Percentiles rank a stretch among this genome's conserved stretches.
phyloP scores from a whole-genome alignment of 2,888 invertebrate genomes.

The Cynaeus angustus region DNA sequence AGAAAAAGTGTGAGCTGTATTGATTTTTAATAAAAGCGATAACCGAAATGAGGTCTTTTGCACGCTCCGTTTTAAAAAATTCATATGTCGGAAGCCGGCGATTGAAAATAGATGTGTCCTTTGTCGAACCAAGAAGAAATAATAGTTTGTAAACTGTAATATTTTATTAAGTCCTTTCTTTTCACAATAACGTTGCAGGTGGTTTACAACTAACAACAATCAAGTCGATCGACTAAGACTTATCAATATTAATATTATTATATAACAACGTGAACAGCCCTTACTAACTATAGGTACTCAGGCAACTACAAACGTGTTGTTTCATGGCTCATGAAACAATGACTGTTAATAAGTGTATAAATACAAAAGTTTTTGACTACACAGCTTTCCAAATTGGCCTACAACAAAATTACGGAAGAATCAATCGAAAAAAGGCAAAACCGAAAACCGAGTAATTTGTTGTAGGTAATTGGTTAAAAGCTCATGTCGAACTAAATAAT shows the following conservation, averaged over 20 bases:
- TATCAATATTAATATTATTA: conserved; percentile 61
- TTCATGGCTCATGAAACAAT: conserved; percentile 69
- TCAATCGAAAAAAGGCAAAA: conserved; percentile 20
- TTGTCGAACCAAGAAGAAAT: conserved; percentile 7
- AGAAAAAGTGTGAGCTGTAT: conserved; percentile 27
- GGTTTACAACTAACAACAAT: conserved; percentile 71
- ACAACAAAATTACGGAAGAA: conserved; percentile 44
- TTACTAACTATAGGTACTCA: conserved; percentile 72
- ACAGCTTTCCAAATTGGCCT: conserved; percentile 40
- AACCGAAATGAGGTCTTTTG: conserved; percentile 26
- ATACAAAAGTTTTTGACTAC: conserved; percentile 51
- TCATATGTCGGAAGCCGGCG: conserved; percentile 15
- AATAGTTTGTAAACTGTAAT: conserved; percentile 67
- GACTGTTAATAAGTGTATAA: conserved; percentile 67
- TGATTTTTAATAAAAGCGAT: conserved; percentile 41
- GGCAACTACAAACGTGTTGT: conserved; percentile 71
- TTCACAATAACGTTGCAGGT: conserved; percentile 71
- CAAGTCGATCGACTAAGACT: conserved; percentile 68
- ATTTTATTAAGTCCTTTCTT: conserved; percentile 71
- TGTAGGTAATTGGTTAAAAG: conserved; percentile 46
- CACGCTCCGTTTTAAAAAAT: conserved; percentile 31
- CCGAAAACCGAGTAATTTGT: conserved; percentile 41
- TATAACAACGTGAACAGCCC: conserved; percentile 73
- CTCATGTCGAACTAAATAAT: conserved; percentile 47
- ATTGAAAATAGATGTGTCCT: conserved; percentile 5